Percentiles rank a stretch among this genome's conserved stretches.
Conservation (phyloP, 2,888 invertebrate species). For the Apamea anceps region DNA sequence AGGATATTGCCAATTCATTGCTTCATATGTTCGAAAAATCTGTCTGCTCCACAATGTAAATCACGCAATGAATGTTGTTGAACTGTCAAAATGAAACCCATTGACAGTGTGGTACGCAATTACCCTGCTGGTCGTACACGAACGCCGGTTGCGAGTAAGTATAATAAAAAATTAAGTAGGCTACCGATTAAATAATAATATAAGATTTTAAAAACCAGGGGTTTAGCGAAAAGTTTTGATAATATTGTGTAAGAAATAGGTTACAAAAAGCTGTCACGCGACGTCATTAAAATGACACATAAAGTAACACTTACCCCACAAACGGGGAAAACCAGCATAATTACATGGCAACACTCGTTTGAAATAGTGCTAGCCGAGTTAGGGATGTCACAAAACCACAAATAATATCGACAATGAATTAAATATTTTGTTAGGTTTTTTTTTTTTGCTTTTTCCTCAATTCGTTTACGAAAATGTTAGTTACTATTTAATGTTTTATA, state of each 20-base stretch:
- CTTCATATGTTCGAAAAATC: too few species aligned
- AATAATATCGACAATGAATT: slow-evolving; percentile 13
- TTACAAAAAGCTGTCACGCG: not conserved
- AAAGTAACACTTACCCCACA: slow-evolving; percentile 46
- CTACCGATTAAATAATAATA: too few species aligned
- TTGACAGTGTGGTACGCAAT: too few species aligned
- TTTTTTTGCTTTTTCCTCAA: not conserved
- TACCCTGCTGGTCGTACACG: too few species aligned
- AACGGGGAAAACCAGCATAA: slow-evolving; percentile 46
- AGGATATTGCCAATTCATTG: too few species aligned
- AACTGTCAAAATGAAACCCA: too few species aligned
- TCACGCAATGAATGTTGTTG: too few species aligned
- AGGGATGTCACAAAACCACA: slow-evolving; percentile 7
- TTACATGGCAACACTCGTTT: slow-evolving; percentile 47
- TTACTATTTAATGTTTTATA: not conserved
- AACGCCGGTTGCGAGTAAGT: too few species aligned
- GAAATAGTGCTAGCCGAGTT: not conserved
- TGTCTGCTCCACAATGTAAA: too few species aligned
- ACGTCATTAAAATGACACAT: slow-evolving; percentile 18
- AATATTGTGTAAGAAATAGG: not conserved
- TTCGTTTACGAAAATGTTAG: not conserved
- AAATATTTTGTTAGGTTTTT: not conserved
- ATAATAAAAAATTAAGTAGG: too few species aligned
- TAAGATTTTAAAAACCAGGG: too few species aligned
- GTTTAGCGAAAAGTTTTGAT: too few species aligned